Evolutionary conservation across 2,797 vertebrate species (phyloP), one percentile per base, ranked within the genome.

Genomic region (Sebastes variabilis): DNA sequence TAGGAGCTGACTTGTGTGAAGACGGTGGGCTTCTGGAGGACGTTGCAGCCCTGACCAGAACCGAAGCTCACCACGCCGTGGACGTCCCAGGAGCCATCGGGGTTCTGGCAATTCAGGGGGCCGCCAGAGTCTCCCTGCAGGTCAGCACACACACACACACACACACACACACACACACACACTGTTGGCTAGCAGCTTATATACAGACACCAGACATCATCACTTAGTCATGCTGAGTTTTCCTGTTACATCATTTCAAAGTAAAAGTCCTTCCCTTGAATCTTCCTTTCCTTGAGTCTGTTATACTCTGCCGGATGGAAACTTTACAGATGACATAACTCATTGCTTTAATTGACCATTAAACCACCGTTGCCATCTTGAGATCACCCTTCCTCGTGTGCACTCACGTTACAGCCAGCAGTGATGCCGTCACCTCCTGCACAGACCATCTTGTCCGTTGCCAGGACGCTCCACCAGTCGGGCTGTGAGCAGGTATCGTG

Each of bases 11-110:
- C 96, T 1, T 93, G 92, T 9, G 96, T 97, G 86, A 96, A 97
- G 85, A 97, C 95, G 0, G 95, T 94, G 0, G 97, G 97, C 85
- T 97, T 97, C 90, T 96, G 95, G 18, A 1, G 2, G 2, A 90
- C 87, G 54, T 97, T 97, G 91, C 96, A 97, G 80, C 94, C 81
- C 58, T 88, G 11, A 0, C 92, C 79, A 0, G 97, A 97, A 20
- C 96, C 96, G 0, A 97, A 98, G 89, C 97, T 97, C 65, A 97
- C 97, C 3, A 96, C 94, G 3, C 97, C 97, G 0, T 94, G 93
- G n/a, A 96, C 92, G 4, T 93, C 88, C 96, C 96, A 97, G 29
- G 77, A 75, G 0, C 94, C 89, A 0, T 95, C 81, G 1, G 82
- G 81, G 0, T 81, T 88, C 75, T 89, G 89, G 89, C 96, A 97